Evolutionary conservation across 2,888 invertebrate species (phyloP), one percentile per base, ranked within the genome.

Genomic region (Rhagium mordax): DNA sequence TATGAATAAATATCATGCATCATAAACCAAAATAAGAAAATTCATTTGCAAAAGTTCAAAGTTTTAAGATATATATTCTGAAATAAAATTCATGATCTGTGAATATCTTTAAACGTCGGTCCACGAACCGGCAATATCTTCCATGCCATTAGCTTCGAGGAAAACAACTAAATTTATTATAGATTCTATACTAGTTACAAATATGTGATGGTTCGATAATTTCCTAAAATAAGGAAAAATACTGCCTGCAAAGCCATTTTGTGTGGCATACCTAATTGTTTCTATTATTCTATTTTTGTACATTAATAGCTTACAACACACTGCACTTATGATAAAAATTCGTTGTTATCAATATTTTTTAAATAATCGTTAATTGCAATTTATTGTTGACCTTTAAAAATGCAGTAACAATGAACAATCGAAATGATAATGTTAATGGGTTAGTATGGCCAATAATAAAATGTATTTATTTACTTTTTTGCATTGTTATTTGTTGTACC

Each of bases 51-150:
- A 64, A 57, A 55, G 47, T 70, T 70, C 47, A 60, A 69, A 69
- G 71, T 71, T 64, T 65, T 55, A 51, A 29, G 55, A 68, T 68
- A 73, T 68, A 73, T 71, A 75, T 74, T 67, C 69, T 49, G 65
- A 71, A 76, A 79, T 80, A 78, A 80, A 81, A 81, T 81, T 81
- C 76, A 78, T 80, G 81, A 72, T 65, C 78, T 81, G 81, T 80
- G 74, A 81, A 79, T 79, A 79, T 78, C 73, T 72, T 71, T 76
- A 76, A 77, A 70, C 64, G 74, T 64, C 69, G 61, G 74, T 62
- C 67, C 59, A 61, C 71, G 61, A 72, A 68, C 70, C 67, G 65
- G 77, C 77, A 70, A 72, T 80, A 74, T 77, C 79, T 81, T 82
- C 81, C 81, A 66, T 74, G 71, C 74, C 82, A 79, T 82, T 82